Evolutionary conservation across 2,888 invertebrate genomes (phyloP), one percentile per base, ranked within the genome.

Genomic region (Lithophane ornitopus): DNA sequence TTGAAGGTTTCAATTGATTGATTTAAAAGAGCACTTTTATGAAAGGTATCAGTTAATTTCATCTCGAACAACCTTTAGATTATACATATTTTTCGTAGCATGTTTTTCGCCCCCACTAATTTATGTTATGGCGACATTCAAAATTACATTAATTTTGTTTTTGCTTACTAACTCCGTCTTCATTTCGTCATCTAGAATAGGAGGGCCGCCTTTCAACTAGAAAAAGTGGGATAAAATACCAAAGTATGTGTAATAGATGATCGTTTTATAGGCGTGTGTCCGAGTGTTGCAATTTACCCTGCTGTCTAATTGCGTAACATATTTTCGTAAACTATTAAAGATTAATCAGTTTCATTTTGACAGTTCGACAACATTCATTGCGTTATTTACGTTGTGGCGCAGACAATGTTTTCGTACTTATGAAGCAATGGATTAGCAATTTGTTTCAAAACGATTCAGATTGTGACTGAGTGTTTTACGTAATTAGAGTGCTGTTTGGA

Each of bases 81-180:
- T n/a, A n/a, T n/a, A 63, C 46, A 46, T 19, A 74, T 71, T 72
- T 78, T 62, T 14, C n/a, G 8, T 39, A 44, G 67, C 39, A 66
- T 34, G 12, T 66, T 74, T 76, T 83, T 46, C 52, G 49, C 52
- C 14, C 39, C 19, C 16, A 56, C 14, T 81, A 75, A 76, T 88
- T 74, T 81, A 80, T 68, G 69, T 76, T 72, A 74, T 78, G 63
- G 72, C 62, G 70, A 77, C 73, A 54, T 78, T 75, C 66, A 74
- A 79, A 84, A 83, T 85, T 84, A 82, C 58, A 87, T 83, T 83
- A 82, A 82, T 81, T 80, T 80, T 76, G 72, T 79, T 85, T 86
- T 81, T 71, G 69, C 79, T 76, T 76, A 83, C 82, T 71, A 70
- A 58, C 19, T 46, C 62, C 12, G 34, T 73, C 59, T 76, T 76